phyloP scores from a whole-genome alignment of 2,888 invertebrate genomes.

The Lysandra bellargus region DNA sequence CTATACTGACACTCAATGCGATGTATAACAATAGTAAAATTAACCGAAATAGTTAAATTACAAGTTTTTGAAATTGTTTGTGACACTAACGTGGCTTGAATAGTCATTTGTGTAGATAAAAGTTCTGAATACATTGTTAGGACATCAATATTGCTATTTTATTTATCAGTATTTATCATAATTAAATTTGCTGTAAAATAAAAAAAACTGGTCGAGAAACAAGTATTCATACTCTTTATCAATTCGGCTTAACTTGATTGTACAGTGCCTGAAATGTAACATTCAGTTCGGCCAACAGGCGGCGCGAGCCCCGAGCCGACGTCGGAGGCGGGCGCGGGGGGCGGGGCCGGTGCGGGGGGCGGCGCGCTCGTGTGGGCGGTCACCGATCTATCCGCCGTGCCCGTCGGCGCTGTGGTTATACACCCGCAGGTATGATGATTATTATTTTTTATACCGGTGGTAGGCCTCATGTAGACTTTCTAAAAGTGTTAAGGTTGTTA shows the following conservation, averaged over 20 bases:
- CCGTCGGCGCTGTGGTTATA: constrained; percentile 92
- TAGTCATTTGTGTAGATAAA: too few species aligned
- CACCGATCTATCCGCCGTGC: constrained; percentile 91
- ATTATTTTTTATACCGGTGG: neutral
- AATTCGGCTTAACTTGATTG: neutral
- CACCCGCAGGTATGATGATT: constrained; percentile 84
- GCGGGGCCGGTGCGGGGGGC: constrained; percentile 35
- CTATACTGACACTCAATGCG: neutral
- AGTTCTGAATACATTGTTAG: too few species aligned
- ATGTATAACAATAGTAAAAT: neutral
- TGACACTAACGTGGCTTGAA: neutral
- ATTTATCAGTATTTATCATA: too few species aligned
- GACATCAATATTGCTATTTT: too few species aligned
- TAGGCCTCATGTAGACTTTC: too few species aligned
- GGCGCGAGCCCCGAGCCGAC: constrained; percentile 46
- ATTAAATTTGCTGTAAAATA: too few species aligned
- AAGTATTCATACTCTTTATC: neutral
- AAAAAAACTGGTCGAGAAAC: too few species aligned
- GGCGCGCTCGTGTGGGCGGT: constrained; percentile 88
- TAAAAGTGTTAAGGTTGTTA: too few species aligned
- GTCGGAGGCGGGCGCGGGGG: constrained; percentile 48
- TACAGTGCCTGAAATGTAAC: neutral
- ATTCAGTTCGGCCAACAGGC: constrained; percentile 35
- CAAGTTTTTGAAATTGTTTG: neutral
- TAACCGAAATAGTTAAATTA: neutral